Conservation (phyloP, 2,113 vertebrate species). For the Campylomormyrus tamandua region DNA sequence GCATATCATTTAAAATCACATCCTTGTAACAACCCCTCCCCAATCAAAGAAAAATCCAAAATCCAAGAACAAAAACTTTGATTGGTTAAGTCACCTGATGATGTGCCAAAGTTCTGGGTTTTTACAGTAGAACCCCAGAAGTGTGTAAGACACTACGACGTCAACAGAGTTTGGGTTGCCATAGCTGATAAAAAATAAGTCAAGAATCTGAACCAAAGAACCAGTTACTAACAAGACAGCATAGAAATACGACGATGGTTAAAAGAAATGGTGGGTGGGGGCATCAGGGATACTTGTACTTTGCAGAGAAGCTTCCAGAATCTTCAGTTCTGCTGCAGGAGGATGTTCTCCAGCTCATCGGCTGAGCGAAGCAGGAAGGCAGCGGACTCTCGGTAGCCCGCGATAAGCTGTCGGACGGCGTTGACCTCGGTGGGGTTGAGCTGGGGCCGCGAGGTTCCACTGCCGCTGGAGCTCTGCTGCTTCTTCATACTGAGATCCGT, state of each 20-base stretch:
- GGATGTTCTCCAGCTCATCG: conserved; percentile 98
- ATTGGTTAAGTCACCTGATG: neutral
- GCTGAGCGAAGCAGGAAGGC: conserved; percentile 93
- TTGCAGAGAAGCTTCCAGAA: conserved; percentile 57
- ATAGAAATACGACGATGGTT: neutral
- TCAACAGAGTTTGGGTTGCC: neutral
- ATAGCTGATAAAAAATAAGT: neutral
- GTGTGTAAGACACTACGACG: neutral
- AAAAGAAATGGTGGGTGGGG: neutral
- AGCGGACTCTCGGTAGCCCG: conserved; percentile 89
- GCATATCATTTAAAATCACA: conserved; percentile 51
- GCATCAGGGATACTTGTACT: neutral
- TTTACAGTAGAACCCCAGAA: neutral
- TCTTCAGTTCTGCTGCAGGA: conserved; percentile 96
- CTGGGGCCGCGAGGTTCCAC: conserved; percentile 78
- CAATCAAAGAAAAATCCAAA: neutral
- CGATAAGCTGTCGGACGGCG: conserved; percentile 91
- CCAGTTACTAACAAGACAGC: neutral
- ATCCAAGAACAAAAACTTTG: neutral
- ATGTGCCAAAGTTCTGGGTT: neutral
- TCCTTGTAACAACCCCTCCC: neutral
- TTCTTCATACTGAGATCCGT: conserved; percentile 97
- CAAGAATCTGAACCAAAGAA: neutral
- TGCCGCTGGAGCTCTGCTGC: conserved; percentile 63
- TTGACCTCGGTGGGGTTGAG: conserved; percentile 94